Base-by-base conservation (phyloP, 2,113 vertebrate species). In the Mus spicilegus region DNA sequence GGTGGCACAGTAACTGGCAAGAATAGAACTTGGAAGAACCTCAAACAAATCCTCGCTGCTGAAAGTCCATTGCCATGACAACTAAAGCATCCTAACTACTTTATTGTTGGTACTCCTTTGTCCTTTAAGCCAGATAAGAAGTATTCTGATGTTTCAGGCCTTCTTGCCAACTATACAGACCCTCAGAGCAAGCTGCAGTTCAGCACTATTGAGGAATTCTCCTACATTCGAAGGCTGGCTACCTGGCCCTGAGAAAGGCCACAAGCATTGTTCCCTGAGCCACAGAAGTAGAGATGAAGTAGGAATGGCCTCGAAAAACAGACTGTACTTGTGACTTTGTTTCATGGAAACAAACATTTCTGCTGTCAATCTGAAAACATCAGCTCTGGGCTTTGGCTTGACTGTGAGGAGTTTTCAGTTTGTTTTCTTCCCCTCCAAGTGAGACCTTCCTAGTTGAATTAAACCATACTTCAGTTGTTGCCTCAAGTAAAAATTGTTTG, bases 11-110 rank as follows among this genome's bases (percentile, higher is more conserved):
- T 99, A 89, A 99, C 99, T 96, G 99, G 99, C 97, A 99, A 99
- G 98, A 99, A 99, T 95, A 98, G 99, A 98, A 99, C 99, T 94
- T 99, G 99, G 99, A 99, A 99, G 98, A 99, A 99, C 98, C 99
- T 99, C 94, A 99, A 99, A 98, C 99, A 99, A 98, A 99, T 99
- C 98, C 99, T 99, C 94, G 99, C 99, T 97, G 98, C 99, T 72
- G 99, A 99, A 99, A 99, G 99, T 98, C 99, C 99, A 77, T 98
- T 99, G 97, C 99, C 99, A 54, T 99, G 99, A 99, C 99, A 99
- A 98, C 98, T 99, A 94, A 99, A 98, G 78, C 99, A 99, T 98
- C 99, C 99, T 87, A 99, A 98, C 99, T 99, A 42, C 42, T 42
- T 42, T 42, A 42, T 42, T 42, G 42, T 42, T 42, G 42, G 42